A percentile compares a stretch with the other conserved stretches of the same genome.
Conservation (phyloP, 2,113 vertebrate genomes). For the Chloebia gouldiae region DNA sequence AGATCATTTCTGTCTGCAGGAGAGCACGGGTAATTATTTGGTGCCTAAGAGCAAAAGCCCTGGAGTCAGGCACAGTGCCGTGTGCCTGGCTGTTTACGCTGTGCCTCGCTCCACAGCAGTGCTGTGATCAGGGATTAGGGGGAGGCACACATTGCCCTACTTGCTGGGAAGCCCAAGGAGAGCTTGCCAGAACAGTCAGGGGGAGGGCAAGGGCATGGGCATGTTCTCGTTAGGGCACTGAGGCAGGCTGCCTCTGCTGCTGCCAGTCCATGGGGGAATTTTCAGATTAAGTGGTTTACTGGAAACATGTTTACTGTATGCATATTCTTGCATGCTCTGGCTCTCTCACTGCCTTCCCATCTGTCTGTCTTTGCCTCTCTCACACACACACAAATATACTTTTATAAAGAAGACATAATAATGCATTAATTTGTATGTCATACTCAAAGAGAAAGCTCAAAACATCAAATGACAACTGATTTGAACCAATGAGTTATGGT, state of each 20-base stretch:
- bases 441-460: background rate
- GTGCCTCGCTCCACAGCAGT: accelerated
- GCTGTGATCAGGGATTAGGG: background rate
- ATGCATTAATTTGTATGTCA: background rate
- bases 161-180: background rate
- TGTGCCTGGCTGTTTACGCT: accelerated
- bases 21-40: background rate
- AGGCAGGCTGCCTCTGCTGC: background rate
- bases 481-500: background rate
- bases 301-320: background rate
- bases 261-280: background rate
- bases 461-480: background rate
- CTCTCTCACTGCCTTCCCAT: background rate
- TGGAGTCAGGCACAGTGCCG: background rate
- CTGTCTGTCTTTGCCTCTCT: background rate
- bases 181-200: background rate
- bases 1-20: background rate
- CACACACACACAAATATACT: accelerated
- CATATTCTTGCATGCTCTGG: background rate
- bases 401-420: background rate
- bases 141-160: background rate
- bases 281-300: background rate
- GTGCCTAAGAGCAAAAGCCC: background rate
- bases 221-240: accelerated
- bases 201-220: background rate